Evolutionary conservation across 2,113 vertebrate species (phyloP).

Genomic region (Saguinus imperator): DNA sequence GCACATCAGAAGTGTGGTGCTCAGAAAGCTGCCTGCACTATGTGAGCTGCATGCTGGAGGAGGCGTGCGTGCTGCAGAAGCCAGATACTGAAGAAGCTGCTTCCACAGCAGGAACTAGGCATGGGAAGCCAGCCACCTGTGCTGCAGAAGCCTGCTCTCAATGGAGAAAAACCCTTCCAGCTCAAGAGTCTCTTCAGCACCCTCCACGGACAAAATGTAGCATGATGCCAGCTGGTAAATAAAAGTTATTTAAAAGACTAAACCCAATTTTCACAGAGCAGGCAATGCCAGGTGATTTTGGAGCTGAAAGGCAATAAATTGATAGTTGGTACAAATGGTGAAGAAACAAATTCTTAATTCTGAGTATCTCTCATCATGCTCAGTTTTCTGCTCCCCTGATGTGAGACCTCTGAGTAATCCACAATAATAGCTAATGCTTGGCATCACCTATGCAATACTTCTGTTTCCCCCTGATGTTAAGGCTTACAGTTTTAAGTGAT

Average conservation of each 20-base stretch:
- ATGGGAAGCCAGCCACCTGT: no score
- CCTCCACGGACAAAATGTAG: background rate
- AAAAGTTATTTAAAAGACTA: background rate
- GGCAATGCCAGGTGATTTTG: slow-evolving; percentile 34
- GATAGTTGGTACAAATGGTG: background rate
- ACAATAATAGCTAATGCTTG: background rate
- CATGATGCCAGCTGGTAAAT: background rate
- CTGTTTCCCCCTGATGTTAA: background rate
- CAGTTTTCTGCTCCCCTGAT: background rate
- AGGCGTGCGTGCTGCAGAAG: background rate
- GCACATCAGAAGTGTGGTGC: background rate
- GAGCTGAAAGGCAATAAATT: background rate
- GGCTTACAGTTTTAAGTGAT: background rate
- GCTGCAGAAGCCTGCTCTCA: background rate
- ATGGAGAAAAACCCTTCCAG: background rate
- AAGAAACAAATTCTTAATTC: background rate
- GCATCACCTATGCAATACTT: background rate
- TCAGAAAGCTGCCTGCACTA: background rate
- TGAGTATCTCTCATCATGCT: background rate
- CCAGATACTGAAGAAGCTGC: background rate
- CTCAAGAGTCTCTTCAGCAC: background rate
- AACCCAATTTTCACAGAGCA: background rate
- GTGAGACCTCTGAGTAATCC: background rate
- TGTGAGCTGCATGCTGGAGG: background rate
- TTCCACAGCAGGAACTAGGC: background rate